Percentiles rank a stretch among this genome's conserved stretches.
phyloP scores from a whole-genome alignment of 2,113 vertebrate genomes.

The Sander lucioperca region DNA sequence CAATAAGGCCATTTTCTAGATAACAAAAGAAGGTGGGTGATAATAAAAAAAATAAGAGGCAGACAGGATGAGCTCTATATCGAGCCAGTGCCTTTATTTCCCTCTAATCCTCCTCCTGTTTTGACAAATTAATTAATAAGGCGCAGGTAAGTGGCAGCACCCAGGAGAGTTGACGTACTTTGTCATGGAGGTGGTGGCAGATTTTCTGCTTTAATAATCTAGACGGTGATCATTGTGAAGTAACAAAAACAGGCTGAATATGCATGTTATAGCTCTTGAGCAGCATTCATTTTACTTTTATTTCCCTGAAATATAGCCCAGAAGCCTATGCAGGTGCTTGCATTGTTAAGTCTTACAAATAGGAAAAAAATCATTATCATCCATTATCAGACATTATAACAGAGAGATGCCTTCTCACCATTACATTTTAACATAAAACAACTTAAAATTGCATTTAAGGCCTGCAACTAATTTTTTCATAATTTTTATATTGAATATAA shows the following conservation, averaged over 20 bases:
- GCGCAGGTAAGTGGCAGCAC: neutral
- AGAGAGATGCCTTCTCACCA: neutral
- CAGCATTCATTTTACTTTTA: neutral
- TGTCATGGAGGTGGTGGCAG: neutral
- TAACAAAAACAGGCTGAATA: neutral
- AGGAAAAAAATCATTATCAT: neutral
- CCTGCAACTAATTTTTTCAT: neutral
- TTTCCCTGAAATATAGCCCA: too few species aligned
- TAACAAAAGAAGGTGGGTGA: constrained; percentile 25
- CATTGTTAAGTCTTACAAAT: neutral
- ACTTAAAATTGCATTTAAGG: neutral
- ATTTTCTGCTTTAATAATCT: constrained; percentile 14
- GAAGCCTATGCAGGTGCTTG: neutral
- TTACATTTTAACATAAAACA: neutral
- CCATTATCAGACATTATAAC: neutral
- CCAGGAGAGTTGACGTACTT: constrained; percentile 1
- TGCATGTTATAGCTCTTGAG: neutral
- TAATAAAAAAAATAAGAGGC: neutral
- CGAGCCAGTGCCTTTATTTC: neutral
- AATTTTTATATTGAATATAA: neutral
- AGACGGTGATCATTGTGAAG: neutral
- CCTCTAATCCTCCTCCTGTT: neutral
- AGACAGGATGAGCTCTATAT: neutral
- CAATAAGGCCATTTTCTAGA: neutral
- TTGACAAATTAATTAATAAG: constrained; percentile 26